Evolutionary conservation across 1,140 invertebrate species (phyloP).

Genomic region (Penaeus chinensis): DNA sequence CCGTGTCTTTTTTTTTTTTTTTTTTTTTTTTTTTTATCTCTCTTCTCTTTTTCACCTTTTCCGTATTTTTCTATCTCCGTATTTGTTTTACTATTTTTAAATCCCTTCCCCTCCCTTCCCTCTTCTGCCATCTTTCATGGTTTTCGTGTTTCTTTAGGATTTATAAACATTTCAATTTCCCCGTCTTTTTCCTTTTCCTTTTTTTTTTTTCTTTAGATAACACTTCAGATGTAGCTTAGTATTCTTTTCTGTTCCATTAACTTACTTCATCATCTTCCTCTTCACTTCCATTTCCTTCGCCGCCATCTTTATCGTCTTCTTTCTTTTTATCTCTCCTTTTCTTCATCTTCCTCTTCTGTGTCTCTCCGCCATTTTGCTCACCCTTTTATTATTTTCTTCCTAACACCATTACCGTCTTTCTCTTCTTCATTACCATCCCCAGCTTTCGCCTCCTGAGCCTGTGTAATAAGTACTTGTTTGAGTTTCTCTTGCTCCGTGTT

Average conservation of each 20-base stretch:
- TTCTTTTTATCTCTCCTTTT: constrained; percentile 9
- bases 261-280: not conserved
- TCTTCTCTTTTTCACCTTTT: constrained; percentile 4
- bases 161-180: not conserved
- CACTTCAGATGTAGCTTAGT: not conserved
- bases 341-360: constrained; percentile 12
- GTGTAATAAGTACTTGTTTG: too few relatives aligned
- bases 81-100: not conserved
- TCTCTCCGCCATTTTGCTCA: not conserved
- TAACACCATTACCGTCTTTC: too few relatives aligned
- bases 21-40: not conserved
- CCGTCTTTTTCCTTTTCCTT: not conserved
- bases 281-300: not conserved
- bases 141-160: not conserved
- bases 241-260: not conserved
- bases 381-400: not conserved
- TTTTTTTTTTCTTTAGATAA: not conserved
- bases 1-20: not conserved
- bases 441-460: too few relatives aligned
- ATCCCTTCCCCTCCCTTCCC: not conserved
- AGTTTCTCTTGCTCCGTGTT: too few relatives aligned
- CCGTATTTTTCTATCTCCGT: not conserved
- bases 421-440: too few relatives aligned
- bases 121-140: not conserved
- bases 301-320: not conserved